Evolutionary conservation across 1,140 invertebrate genomes (phyloP).

Genomic region (Pachyrhynchus sulphureomaculatus): DNA sequence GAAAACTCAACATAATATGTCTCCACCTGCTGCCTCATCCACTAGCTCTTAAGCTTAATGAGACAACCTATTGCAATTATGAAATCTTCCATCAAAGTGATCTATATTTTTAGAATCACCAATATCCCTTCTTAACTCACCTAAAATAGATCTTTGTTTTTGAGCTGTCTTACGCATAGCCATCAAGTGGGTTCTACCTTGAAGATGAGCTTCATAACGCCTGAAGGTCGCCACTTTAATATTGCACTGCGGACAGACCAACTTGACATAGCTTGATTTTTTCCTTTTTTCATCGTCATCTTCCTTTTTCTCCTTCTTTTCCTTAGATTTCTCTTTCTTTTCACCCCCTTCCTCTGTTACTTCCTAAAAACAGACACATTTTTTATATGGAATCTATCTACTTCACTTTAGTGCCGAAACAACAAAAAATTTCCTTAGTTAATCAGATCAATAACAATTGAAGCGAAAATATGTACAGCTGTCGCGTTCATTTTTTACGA

Average conservation of each 20-base stretch:
- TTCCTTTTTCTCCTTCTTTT: constrained; percentile 51
- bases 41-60: no score
- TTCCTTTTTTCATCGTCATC: constrained; percentile 52
- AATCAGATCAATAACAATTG: no score
- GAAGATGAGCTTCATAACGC: constrained; percentile 69
- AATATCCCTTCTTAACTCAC: not conserved
- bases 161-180: constrained; percentile 70
- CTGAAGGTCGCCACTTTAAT: constrained; percentile 72
- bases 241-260: constrained; percentile 73
- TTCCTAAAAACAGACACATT: constrained; percentile 5
- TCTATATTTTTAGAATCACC: no score
- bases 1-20: no score
- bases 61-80: no score
- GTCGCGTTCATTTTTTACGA: no score
- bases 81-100: no score
- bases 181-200: constrained; percentile 61
- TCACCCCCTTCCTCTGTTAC: constrained; percentile 33
- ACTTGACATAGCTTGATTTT: constrained; percentile 64
- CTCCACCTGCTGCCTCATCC: no score
- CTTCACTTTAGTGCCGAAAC: not conserved
- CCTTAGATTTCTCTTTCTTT: constrained; percentile 41
- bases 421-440: no score
- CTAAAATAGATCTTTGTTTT: constrained; percentile 67
- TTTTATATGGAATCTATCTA: not conserved
- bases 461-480: no score